These are phyloP conservation scores for Sphinx pinastri DNA, from an alignment of 2,888 invertebrate species.

Conservation along the genomic window DNA sequence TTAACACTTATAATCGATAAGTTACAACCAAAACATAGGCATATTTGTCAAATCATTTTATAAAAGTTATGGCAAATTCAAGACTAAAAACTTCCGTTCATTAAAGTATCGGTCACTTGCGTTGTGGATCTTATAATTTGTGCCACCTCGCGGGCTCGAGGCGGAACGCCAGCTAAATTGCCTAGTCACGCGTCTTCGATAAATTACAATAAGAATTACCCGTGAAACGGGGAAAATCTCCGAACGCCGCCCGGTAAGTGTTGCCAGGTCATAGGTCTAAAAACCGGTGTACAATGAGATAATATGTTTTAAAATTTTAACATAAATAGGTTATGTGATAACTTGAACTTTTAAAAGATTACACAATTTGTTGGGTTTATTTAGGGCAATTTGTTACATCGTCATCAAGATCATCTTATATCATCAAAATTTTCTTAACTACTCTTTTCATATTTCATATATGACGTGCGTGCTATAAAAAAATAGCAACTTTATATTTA, in stretches of 20 bases:
- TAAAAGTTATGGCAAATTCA: not conserved
- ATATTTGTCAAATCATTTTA: not conserved
- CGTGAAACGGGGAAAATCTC: slow-evolving; percentile 57
- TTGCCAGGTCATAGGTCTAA: slow-evolving; percentile 17
- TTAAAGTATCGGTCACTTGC: slow-evolving; percentile 21
- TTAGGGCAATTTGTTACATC: not conserved
- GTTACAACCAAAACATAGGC: not conserved
- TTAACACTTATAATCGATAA: not conserved
- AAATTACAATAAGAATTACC: slow-evolving; percentile 79
- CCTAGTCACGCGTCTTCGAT: slow-evolving; percentile 77
- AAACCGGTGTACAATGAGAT: not conserved
- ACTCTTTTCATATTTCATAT: too few species aligned
- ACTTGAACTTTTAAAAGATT: too few species aligned
- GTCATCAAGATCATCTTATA: too few species aligned
- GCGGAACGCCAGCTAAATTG: slow-evolving; percentile 54
- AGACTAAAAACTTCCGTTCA: not conserved
- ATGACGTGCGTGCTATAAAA: too few species aligned
- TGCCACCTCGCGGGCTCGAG: slow-evolving; percentile 17
- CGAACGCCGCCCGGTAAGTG: slow-evolving; percentile 30
- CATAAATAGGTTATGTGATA: too few species aligned
- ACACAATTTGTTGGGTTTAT: not conserved
- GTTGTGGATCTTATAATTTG: slow-evolving; percentile 26
- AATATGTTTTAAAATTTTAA: too few species aligned
- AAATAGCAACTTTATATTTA: too few species aligned
- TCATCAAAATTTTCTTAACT: too few species aligned